A percentile compares a stretch with the other conserved stretches of the same genome.
Evolutionary conservation across 2,888 invertebrate genomes (phyloP).

Genomic region (Agonum fuliginosum): DNA sequence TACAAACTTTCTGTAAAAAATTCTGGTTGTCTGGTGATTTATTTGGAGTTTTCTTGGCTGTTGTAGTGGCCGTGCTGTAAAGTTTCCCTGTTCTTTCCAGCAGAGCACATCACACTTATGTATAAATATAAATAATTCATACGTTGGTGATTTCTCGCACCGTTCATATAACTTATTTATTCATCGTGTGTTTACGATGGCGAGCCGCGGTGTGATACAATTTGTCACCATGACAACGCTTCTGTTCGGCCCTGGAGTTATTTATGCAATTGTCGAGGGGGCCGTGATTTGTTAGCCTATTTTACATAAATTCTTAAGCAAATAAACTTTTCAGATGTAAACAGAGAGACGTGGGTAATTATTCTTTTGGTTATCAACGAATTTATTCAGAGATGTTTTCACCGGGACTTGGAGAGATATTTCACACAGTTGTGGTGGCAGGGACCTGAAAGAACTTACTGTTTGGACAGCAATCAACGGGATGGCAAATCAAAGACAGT

Average conservation of each 20-base stretch:
- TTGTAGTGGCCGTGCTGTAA: neutral
- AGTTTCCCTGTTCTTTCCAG: too few species aligned
- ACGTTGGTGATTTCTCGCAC: constrained; percentile 39
- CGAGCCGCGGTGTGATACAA: constrained; percentile 61
- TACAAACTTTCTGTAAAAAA: constrained; percentile 32
- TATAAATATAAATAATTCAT: constrained; percentile 52
- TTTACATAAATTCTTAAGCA: constrained; percentile 60
- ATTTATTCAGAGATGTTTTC: constrained; percentile 31
- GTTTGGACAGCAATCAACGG: neutral
- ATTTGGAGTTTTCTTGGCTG: constrained; percentile 18
- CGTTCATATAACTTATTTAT: constrained; percentile 53
- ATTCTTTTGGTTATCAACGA: constrained; percentile 52
- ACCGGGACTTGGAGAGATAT: constrained; percentile 12
- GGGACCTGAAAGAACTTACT: neutral
- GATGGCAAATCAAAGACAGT: neutral
- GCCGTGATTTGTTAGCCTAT: constrained; percentile 56
- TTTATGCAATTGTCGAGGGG: constrained; percentile 57
- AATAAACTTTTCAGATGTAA: constrained; percentile 59
- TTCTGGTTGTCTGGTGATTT: constrained; percentile 25
- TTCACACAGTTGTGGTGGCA: constrained; percentile 28
- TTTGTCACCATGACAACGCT: constrained; percentile 65
- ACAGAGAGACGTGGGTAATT: constrained; percentile 53
- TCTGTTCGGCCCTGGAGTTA: constrained; percentile 61
- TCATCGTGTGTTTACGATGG: constrained; percentile 59
- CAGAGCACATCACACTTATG: neutral